phyloP scores from a whole-genome alignment of 2,797 vertebrate genomes.

The Yasuhikotakia modesta region DNA sequence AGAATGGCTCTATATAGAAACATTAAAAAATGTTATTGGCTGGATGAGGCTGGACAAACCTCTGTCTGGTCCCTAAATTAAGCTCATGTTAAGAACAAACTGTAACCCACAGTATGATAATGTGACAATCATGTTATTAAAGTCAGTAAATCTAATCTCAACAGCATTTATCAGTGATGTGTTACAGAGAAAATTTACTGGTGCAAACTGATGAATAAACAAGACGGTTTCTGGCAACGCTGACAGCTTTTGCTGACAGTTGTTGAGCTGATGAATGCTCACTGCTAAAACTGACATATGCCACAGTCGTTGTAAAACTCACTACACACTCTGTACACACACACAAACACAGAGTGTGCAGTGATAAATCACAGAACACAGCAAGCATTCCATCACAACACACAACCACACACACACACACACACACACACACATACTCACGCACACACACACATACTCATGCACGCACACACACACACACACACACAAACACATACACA shows the following conservation, averaged over 20 bases:
- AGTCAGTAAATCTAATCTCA: no score
- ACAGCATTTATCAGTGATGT: neutral
- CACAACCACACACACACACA: neutral
- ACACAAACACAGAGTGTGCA: neutral
- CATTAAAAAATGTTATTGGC: no score
- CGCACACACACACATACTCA: no score
- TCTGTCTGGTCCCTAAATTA: no score
- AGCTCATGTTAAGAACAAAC: no score
- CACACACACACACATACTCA: constrained; percentile 2
- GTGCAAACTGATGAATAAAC: constrained; percentile 10
- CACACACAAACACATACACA: no score
- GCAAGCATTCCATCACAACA: neutral
- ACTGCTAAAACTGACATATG: neutral
- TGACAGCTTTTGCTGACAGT: neutral
- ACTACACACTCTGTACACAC: neutral
- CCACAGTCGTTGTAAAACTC: constrained; percentile 4
- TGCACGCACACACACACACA: no score
- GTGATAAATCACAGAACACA: constrained; percentile 1
- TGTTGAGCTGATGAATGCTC: neutral
- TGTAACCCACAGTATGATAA: no score
- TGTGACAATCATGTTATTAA: no score
- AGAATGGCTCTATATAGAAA: no score
- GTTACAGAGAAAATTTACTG: neutral
- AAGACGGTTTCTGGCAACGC: neutral
- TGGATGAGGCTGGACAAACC: no score